phyloP scores from a whole-genome alignment of 2,113 vertebrate genomes.

The Percina caprodes region DNA sequence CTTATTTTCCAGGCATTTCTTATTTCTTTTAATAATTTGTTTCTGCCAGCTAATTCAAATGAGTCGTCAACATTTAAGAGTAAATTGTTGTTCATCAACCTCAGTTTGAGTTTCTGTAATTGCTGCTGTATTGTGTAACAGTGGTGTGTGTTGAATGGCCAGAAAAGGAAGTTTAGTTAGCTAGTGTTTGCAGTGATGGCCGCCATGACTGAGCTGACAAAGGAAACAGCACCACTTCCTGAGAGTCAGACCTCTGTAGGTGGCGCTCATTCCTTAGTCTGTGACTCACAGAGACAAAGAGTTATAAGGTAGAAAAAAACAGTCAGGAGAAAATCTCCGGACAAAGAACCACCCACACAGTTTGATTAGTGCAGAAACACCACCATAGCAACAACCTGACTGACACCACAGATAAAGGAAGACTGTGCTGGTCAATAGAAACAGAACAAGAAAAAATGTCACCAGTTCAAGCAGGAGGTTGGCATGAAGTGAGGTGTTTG shows the following conservation, averaged over 20 bases:
- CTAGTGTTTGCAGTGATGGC: neutral
- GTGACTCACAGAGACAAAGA: constrained; percentile 23
- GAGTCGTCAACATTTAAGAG: neutral
- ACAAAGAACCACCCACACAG: constrained; percentile 11
- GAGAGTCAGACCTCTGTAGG: constrained; percentile 1
- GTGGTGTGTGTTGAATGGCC: constrained; percentile 24
- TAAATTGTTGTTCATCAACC: neutral
- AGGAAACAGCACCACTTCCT: neutral
- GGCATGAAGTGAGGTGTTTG: neutral
- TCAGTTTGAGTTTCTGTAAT: neutral
- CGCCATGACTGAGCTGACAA: constrained; percentile 20
- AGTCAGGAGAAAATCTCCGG: neutral
- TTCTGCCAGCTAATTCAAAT: neutral
- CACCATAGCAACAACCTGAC: neutral
- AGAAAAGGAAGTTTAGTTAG: neutral
- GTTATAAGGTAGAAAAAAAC: neutral
- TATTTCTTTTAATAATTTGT: neutral
- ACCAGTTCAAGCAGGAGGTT: neutral
- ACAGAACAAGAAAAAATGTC: neutral
- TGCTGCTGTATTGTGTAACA: constrained; percentile 11
- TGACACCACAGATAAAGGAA: neutral
- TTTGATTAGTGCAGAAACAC: neutral
- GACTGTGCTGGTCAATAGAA: neutral
- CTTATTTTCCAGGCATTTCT: neutral
- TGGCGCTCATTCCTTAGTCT: constrained; percentile 1